Base-by-base conservation (phyloP, 1,140 invertebrate species). In the Cydia strobilella region DNA sequence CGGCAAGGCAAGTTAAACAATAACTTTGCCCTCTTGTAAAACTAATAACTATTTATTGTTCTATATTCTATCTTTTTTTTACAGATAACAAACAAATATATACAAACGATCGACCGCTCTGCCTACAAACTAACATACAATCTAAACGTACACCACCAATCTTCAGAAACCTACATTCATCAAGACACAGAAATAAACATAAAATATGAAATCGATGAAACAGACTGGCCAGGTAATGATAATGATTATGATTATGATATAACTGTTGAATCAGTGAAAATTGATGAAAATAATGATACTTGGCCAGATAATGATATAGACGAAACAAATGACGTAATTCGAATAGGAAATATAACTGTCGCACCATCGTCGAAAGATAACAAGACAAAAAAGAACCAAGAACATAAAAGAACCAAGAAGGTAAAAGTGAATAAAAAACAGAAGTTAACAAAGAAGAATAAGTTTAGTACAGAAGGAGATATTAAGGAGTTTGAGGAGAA, bases 401-500 rank as follows among this genome's bases (percentile, higher is more conserved):
- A 10, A 23, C 20, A 23, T n/a, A 23, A 23, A 59, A 59, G 20
- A 23, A 59, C 0, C 0, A 59, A 23, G 20, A 59, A 23, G 12
- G n/a, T 18, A 23, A 12, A 18, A 59, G 9, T 10, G 54, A 59
- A 51, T 51, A 51, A 59, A 20, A 20, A 59, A 59, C 54, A 59
- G 54, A 59, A 59, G 54, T 23, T 59, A 12, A 59, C 54, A 0
- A 59, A 59, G 54, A 59, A 59, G 54, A 59, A 59, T 23, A 59
- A 59, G 20, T 69, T 69, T 7, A 42, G 31, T 35, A 35, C 27
- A 39, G 65, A 69, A 18, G 27, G n/a, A 18, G 65, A 39, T 35
- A 35, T 69, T 18, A 69, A 20, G 15, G 65, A 69, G 31, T 69
- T 69, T 69, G 65, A 69, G n/a, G 65, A 39, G 35, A 69, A 69